These are phyloP conservation scores for Rallus crepitans DNA, from an alignment of 2,797 vertebrate species.

Conservation along the genomic window DNA sequence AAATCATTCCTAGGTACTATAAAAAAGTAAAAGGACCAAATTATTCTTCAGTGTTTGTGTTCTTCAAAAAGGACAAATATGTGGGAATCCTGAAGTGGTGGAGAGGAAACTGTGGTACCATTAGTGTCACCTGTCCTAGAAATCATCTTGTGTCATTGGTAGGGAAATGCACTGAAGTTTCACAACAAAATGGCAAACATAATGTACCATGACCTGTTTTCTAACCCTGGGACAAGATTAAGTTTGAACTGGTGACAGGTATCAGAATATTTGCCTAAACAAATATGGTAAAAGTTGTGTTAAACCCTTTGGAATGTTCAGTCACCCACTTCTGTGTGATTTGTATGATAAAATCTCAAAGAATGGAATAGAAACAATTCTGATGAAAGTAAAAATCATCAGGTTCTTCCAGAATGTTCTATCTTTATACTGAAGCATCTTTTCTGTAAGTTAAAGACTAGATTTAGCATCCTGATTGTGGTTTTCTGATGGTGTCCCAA, in stretches of 20 bases:
- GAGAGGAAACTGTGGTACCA: not conserved
- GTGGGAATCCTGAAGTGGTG: not conserved
- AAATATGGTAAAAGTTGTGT: constrained; percentile 1
- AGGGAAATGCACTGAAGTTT: constrained; percentile 15
- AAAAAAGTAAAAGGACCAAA: not conserved
- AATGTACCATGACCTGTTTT: not conserved
- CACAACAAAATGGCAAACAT: constrained; percentile 21
- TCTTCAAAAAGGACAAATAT: not conserved
- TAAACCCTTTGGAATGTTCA: constrained; percentile 43
- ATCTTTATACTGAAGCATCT: not conserved
- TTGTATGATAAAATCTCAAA: constrained; percentile 54
- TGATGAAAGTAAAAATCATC: constrained; percentile 20
- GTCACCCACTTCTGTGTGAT: constrained; percentile 8
- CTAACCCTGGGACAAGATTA: constrained; percentile 23
- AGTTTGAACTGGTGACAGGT: constrained; percentile 24
- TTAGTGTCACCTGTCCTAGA: not conserved
- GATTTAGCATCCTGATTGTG: not conserved
- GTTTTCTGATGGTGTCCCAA: not conserved
- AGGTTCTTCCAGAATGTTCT: constrained; percentile 36
- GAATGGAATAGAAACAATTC: constrained; percentile 38
- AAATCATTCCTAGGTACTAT: not conserved
- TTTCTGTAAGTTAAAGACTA: not conserved
- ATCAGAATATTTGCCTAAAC: constrained; percentile 27
- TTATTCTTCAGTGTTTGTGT: not conserved
- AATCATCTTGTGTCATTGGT: not conserved